Conservation (phyloP, 2,888 invertebrate genomes). For the Andrena minutula region DNA sequence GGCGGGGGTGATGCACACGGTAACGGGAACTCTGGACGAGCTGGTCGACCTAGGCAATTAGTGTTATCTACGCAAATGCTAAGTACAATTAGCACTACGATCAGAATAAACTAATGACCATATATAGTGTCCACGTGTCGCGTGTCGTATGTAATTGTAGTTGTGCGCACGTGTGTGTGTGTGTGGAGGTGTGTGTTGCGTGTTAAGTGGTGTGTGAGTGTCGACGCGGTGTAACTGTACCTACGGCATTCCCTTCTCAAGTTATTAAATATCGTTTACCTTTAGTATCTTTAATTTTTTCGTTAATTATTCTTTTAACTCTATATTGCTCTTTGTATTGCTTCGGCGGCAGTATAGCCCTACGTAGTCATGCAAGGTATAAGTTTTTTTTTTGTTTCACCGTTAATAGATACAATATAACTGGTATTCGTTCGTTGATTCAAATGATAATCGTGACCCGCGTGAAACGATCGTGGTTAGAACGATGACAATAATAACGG, state of each 20-base stretch:
- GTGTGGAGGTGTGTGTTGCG: conserved; percentile 19
- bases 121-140: conserved; percentile 59
- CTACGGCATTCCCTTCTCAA: conserved; percentile 56
- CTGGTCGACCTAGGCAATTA: conserved; percentile 78
- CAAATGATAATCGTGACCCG: conserved; percentile 8
- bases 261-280: conserved; percentile 68
- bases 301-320: conserved; percentile 71
- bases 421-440: conserved; percentile 35
- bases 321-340: conserved; percentile 84
- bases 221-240: conserved; percentile 37
- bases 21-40: conserved; percentile 56
- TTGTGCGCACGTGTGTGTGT: background rate
- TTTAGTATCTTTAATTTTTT: conserved; percentile 71
- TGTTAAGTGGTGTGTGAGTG: conserved; percentile 16
- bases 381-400: conserved; percentile 50
- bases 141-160: conserved; percentile 23
- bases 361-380: conserved; percentile 82
- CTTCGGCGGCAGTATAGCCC: conserved; percentile 82
- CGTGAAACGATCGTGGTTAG: background rate
- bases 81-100: conserved; percentile 82
- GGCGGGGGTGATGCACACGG: conserved; percentile 36
- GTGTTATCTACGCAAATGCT: conserved; percentile 81
- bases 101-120: conserved; percentile 82
- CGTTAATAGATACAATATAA: conserved; percentile 43
- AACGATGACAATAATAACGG: conserved; percentile 8